Conservation (phyloP, 1,140 invertebrate genomes). For the Xylocopa sonorina region DNA sequence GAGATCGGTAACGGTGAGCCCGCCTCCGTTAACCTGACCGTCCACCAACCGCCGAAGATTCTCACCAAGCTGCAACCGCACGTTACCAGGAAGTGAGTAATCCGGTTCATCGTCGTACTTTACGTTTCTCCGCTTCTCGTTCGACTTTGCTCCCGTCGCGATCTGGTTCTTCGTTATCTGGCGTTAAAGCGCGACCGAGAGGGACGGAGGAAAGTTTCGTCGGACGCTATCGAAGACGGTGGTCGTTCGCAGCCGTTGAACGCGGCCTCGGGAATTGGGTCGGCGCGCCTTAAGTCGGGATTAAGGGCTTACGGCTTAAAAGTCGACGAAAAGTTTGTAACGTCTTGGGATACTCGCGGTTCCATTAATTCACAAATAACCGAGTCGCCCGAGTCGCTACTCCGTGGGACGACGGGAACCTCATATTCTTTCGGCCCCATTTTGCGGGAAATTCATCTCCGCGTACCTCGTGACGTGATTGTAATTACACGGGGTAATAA, state of each 20-base stretch:
- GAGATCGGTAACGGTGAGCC: slow-evolving; percentile 92
- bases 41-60: slow-evolving; percentile 93
- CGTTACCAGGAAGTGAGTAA: slow-evolving; percentile 85
- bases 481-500: slow-evolving; percentile 26
- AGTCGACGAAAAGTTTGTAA: not conserved
- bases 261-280: slow-evolving; percentile 18
- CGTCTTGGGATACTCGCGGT: not conserved
- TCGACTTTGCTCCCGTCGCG: not conserved
- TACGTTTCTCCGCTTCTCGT: not conserved
- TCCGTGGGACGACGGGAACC: not conserved
- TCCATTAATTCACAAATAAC: slow-evolving; percentile 29
- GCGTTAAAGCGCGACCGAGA: not conserved
- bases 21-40: slow-evolving; percentile 91
- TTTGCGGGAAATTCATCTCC: slow-evolving; percentile 19
- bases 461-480: not conserved
- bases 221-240: not conserved
- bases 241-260: not conserved
- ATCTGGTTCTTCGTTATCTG: not conserved
- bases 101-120: not conserved
- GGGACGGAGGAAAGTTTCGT: slow-evolving; percentile 1
- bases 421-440: too few relatives aligned
- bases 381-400: not conserved
- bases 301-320: slow-evolving; percentile 18
- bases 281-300: slow-evolving; percentile 9
- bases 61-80: slow-evolving; percentile 91